Evolutionary conservation across 2,888 invertebrate genomes (phyloP).

Genomic region (Antheraea assamensis): DNA sequence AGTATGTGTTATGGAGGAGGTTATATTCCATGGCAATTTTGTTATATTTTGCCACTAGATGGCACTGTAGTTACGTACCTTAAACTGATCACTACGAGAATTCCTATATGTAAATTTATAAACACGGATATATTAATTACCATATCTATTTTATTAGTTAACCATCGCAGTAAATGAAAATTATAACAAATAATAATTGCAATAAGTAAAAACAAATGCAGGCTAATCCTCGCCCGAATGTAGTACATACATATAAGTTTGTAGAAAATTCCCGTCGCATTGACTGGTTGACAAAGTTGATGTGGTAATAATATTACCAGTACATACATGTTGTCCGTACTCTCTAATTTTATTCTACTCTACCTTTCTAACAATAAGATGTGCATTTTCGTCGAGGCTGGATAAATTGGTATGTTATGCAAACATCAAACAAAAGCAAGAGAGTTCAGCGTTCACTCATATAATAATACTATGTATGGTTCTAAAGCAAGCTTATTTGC

Average conservation of each 20-base stretch:
- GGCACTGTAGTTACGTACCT: too few relatives aligned
- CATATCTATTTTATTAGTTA: too few relatives aligned
- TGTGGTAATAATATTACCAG: conserved; percentile 53
- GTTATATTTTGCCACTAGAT: too few relatives aligned
- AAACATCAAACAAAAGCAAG: conserved; percentile 60
- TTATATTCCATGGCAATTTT: too few relatives aligned
- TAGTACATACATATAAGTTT: conserved; percentile 31
- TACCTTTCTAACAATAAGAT: conserved; percentile 59
- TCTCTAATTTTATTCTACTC: conserved; percentile 64
- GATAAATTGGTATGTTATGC: conserved; percentile 62
- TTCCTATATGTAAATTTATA: too few relatives aligned
- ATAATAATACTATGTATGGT: conserved; percentile 46
- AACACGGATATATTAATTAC: too few relatives aligned
- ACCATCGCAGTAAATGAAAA: too few relatives aligned
- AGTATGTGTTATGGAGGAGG: too few relatives aligned
- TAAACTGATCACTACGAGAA: too few relatives aligned
- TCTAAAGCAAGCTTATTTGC: conserved; percentile 49
- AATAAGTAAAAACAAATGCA: conserved; percentile 16
- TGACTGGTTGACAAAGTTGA: conserved; percentile 42
- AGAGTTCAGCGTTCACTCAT: conserved; percentile 47
- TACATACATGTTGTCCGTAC: conserved; percentile 61
- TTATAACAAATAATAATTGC: conserved; percentile 40
- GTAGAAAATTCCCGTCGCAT: conserved; percentile 47
- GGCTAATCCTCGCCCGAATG: too few relatives aligned
- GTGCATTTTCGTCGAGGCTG: conserved; percentile 63